These are phyloP conservation scores for Poeciliopsis gracilis DNA, from an alignment of 2,797 vertebrate species.

Conservation along the genomic window DNA sequence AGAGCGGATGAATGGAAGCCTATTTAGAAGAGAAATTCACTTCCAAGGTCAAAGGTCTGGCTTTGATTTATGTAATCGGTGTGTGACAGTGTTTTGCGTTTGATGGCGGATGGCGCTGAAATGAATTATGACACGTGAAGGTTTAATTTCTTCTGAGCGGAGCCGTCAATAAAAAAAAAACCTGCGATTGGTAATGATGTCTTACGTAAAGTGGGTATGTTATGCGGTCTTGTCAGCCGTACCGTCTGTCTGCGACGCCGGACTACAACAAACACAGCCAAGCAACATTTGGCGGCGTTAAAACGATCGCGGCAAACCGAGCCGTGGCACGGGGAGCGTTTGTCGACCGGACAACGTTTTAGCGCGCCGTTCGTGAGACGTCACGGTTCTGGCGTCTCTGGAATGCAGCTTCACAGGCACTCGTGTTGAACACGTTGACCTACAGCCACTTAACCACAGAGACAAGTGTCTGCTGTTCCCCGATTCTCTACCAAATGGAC, in stretches of 20 bases:
- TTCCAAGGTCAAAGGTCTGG: constrained; percentile 11
- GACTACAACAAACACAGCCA: constrained; percentile 22
- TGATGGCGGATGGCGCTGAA: neutral
- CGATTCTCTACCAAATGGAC: constrained; percentile 30
- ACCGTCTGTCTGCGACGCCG: constrained; percentile 49
- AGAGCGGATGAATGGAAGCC: neutral
- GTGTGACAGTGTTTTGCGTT: constrained; percentile 14
- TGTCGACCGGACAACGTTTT: constrained; percentile 9
- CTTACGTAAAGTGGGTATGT: constrained; percentile 40
- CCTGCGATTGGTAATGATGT: constrained; percentile 18
- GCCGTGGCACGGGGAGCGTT: neutral
- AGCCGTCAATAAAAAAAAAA: constrained; percentile 22
- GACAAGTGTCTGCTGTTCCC: constrained; percentile 40
- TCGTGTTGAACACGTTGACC: constrained; percentile 39
- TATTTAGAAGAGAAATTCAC: constrained; percentile 7
- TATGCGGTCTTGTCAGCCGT: constrained; percentile 36
- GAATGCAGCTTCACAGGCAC: constrained; percentile 44
- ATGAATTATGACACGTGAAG: constrained; percentile 15
- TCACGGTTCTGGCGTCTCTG: constrained; percentile 10
- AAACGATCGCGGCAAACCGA: constrained; percentile 16
- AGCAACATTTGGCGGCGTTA: constrained; percentile 37
- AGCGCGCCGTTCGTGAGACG: constrained; percentile 9
- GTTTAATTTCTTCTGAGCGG: neutral
- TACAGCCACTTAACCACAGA: constrained; percentile 53
- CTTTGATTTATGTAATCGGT: constrained; percentile 1